Percentiles rank a stretch among this genome's conserved stretches.
phyloP scores from a whole-genome alignment of 2,113 vertebrate genomes.

The Nothobranchius furzeri region DNA sequence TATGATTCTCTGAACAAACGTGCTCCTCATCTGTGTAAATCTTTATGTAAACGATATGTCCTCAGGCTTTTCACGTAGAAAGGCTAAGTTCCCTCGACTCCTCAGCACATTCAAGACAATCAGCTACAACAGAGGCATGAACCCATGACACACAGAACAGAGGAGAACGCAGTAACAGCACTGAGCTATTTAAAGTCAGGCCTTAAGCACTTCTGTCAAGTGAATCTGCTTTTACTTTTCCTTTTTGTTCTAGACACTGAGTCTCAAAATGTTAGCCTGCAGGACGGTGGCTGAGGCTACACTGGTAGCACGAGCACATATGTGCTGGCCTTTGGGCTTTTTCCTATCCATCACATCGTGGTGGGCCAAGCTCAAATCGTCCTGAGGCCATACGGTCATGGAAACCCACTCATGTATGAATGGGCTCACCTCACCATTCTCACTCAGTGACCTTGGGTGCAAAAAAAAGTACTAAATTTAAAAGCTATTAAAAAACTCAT shows the following conservation, averaged over 20 bases:
- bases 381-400: slow-evolving; percentile 68
- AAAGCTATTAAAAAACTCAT: no score
- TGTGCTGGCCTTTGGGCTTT: slow-evolving; percentile 62
- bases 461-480: no score
- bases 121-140: slow-evolving; percentile 13
- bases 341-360: slow-evolving; percentile 65
- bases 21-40: slow-evolving; percentile 31
- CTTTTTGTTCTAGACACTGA: slow-evolving; percentile 28
- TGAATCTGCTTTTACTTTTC: slow-evolving; percentile 30
- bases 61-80: slow-evolving; percentile 26
- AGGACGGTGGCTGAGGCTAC: slow-evolving; percentile 47
- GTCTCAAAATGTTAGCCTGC: slow-evolving; percentile 47
- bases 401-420: slow-evolving; percentile 77
- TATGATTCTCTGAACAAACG: slow-evolving; percentile 54
- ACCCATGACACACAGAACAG: slow-evolving; percentile 36
- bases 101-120: slow-evolving; percentile 9
- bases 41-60: slow-evolving; percentile 55
- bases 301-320: slow-evolving; percentile 69
- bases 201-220: slow-evolving; percentile 68
- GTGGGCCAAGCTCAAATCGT: slow-evolving; percentile 64
- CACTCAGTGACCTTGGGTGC: no score
- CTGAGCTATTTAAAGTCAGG: slow-evolving; percentile 66
- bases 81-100: slow-evolving; percentile 16
- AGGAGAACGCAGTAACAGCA: slow-evolving; percentile 44
- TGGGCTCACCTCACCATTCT: slow-evolving; percentile 2